A percentile compares a stretch with the other conserved stretches of the same genome.
phyloP scores from a whole-genome alignment of 2,797 vertebrate species.

The Anguilla marmorata region DNA sequence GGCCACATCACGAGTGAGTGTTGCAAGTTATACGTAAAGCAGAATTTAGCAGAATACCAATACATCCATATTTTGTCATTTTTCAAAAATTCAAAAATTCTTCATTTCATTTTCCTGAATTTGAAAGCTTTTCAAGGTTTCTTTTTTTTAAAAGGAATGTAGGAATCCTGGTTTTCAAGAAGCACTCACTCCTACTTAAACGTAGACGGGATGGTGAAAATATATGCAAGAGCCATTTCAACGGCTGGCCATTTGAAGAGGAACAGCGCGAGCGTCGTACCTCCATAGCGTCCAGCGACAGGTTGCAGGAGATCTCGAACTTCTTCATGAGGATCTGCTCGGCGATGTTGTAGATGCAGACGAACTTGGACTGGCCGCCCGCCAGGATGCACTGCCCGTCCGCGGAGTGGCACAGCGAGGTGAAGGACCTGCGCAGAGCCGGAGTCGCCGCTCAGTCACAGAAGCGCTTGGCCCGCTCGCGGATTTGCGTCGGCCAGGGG shows the following conservation, averaged over 20 bases:
- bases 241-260: neutral
- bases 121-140: neutral
- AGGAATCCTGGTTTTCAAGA: neutral
- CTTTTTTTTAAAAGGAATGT: neutral
- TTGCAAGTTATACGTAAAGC: too few species aligned
- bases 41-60: too few species aligned
- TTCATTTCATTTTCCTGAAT: too few species aligned
- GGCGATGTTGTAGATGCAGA: constrained; percentile 90
- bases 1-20: too few species aligned
- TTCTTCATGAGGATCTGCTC: constrained; percentile 95
- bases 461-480: neutral
- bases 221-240: too few species aligned
- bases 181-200: neutral
- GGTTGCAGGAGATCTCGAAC: constrained; percentile 96
- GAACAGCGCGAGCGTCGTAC: constrained; percentile 59
- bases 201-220: too few species aligned
- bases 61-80: too few species aligned
- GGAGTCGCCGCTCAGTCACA: neutral
- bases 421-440: constrained; percentile 79
- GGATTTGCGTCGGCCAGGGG: neutral
- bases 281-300: constrained; percentile 96
- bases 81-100: too few species aligned
- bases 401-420: constrained; percentile 90
- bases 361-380: constrained; percentile 89
- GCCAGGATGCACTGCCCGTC: constrained; percentile 88